Base-by-base conservation (phyloP, 2,888 invertebrate species). In the Pachliopta kotzebuea region DNA sequence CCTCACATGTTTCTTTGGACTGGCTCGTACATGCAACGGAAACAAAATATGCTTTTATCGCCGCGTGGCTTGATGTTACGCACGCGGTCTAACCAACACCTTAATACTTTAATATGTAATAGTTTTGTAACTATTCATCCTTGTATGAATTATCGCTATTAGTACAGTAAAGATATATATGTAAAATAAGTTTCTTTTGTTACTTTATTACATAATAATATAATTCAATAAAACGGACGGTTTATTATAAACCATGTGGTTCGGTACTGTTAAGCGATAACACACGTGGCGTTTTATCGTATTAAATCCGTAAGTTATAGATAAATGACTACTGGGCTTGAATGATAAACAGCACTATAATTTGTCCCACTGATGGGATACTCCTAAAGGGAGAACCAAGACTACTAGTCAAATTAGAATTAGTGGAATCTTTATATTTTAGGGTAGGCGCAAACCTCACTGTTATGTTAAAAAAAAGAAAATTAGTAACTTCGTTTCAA, bases 1-100 rank as follows among this genome's bases (percentile, higher is more conserved):
- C 86, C 88, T 88, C 85, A 84, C 85, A 84, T 88, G 88, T 86
- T 88, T 86, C 81, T 83, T 81, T 80, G 72, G 71, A 76, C 77
- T 75, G 78, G 78, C 77, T 74, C 84, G 79, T 70, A 71, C 70
- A 63, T 53, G 29, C 45, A 45, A 62, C 60, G 50, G 20, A 66
- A 69, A 71, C 72, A 73, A 76, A 77, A 78, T 77, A 75, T 74
- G 76, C 71, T 83, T 83, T 80, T 82, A 85, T 82, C 73, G 69
- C 74, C 78, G 77, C 76, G 78, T 77, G 78, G 76, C 79, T 71
- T 66, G 67, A 62, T 62, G 68, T 66, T 70, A 71, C 70, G 69
- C 73, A 74, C 70, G 76, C 76, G 72, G 78, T 74, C 80, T 76
- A 77, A 78, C 77, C 76, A 73, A 72, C 64, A 65, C 63, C 64